Conservation (phyloP, 2,113 vertebrate species). For the Limnothrissa miodon region DNA sequence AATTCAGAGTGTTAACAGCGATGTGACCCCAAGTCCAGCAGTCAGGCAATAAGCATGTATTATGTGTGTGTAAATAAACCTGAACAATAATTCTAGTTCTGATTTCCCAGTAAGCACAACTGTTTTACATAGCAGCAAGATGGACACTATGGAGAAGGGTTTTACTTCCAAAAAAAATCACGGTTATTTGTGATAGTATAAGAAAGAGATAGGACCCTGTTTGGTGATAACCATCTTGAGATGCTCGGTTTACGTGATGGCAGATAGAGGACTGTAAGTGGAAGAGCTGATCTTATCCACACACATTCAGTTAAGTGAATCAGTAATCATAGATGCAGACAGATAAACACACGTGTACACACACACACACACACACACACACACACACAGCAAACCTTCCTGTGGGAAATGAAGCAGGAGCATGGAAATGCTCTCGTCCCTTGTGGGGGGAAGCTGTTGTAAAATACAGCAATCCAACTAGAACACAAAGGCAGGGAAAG, state of each 20-base stretch:
- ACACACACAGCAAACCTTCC: background rate
- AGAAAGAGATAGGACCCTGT: background rate
- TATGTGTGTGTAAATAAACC: no score
- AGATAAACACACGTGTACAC: background rate
- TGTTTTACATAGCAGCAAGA: background rate
- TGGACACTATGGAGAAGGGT: background rate
- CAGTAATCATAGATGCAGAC: background rate
- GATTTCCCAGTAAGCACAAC: background rate
- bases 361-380: background rate
- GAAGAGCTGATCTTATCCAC: background rate
- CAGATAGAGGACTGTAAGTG: background rate
- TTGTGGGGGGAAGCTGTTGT: background rate
- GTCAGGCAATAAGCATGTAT: background rate
- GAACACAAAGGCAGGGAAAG: background rate
- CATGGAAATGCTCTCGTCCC: background rate
- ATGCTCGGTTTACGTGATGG: background rate
- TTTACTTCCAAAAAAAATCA: background rate
- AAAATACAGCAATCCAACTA: background rate
- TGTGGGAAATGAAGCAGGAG: background rate
- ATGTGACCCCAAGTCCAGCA: background rate
- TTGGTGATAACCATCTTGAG: background rate
- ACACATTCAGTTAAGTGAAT: background rate
- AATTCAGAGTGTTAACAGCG: background rate
- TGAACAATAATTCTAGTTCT: no score
- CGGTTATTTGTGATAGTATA: background rate